Percentiles rank a stretch among this genome's conserved stretches.
phyloP scores from a whole-genome alignment of 2,888 invertebrate genomes.

The Patella pellucida region DNA sequence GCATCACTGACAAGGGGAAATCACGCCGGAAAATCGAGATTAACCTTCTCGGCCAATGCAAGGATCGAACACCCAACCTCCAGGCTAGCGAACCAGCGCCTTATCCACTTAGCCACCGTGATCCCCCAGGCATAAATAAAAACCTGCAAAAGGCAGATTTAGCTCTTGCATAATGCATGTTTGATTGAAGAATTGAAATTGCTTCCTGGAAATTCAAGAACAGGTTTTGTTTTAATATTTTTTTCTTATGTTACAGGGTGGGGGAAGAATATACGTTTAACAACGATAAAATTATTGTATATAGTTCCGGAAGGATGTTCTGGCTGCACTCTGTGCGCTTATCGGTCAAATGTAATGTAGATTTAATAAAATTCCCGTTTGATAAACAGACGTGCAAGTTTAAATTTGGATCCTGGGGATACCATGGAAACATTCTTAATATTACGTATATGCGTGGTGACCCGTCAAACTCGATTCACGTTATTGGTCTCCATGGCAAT shows the following conservation, averaged over 20 bases:
- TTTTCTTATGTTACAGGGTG: slow-evolving; percentile 36
- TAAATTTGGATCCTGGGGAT: slow-evolving; percentile 88
- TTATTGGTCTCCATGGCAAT: slow-evolving; percentile 26
- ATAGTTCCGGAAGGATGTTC: slow-evolving; percentile 75
- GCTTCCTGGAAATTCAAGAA: too few relatives aligned
- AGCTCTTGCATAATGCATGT: too few relatives aligned
- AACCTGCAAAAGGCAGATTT: too few relatives aligned
- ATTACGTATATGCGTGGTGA: slow-evolving; percentile 39
- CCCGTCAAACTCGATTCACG: slow-evolving; percentile 18
- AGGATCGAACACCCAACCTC: too few relatives aligned
- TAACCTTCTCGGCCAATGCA: too few relatives aligned
- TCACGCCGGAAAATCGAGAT: too few relatives aligned
- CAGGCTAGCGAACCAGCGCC: too few relatives aligned
- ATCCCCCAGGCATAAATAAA: too few relatives aligned
- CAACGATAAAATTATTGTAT: slow-evolving; percentile 50
- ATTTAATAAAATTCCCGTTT: slow-evolving; percentile 94
- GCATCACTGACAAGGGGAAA: too few relatives aligned
- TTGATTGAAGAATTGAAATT: too few relatives aligned
- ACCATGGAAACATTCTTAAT: slow-evolving; percentile 65
- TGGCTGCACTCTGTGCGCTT: slow-evolving; percentile 92
- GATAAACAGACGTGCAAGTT: slow-evolving; percentile 89
- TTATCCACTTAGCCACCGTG: too few relatives aligned
- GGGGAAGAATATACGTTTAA: slow-evolving; percentile 44
- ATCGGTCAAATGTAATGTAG: slow-evolving; percentile 77
- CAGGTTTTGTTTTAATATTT: too few relatives aligned